A percentile compares a stretch with the other conserved stretches of the same genome.
Evolutionary conservation across 2,797 vertebrate genomes (phyloP).

Genomic region (Anguilla marmorata): DNA sequence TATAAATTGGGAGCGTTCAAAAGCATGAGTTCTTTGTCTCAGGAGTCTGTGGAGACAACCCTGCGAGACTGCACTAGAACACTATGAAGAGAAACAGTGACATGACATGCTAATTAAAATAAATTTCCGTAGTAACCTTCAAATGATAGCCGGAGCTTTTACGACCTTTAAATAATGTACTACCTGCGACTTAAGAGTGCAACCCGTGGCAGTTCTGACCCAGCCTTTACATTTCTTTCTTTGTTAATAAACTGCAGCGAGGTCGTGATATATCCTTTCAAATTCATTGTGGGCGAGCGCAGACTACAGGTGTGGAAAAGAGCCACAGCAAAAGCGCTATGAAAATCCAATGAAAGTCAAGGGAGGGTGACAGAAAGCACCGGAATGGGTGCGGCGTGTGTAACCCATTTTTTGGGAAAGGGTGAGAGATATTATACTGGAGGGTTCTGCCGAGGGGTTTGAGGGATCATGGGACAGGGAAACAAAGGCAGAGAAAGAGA

Average conservation of each 20-base stretch:
- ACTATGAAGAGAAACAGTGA: constrained; percentile 30
- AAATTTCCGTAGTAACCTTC: constrained; percentile 66
- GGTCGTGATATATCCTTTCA: background rate
- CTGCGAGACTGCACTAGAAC: constrained; percentile 44
- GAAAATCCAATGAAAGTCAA: background rate
- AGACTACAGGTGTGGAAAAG: background rate
- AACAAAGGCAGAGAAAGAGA: background rate
- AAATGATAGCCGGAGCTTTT: constrained; percentile 57
- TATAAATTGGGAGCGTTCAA: background rate
- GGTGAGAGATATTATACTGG: background rate
- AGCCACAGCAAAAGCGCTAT: background rate
- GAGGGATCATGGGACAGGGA: background rate
- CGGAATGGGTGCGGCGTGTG: background rate
- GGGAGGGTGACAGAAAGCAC: constrained; percentile 13
- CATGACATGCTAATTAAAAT: constrained; percentile 61
- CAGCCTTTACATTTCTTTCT: constrained; percentile 44
- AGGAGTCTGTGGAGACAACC: constrained; percentile 45
- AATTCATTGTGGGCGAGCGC: background rate
- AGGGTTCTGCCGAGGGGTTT: constrained; percentile 7
- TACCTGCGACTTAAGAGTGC: constrained; percentile 46
- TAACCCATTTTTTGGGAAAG: background rate
- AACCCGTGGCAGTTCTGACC: constrained; percentile 45
- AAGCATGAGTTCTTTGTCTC: constrained; percentile 8
- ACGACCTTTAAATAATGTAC: constrained; percentile 66
- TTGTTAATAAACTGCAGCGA: constrained; percentile 32